Conservation (phyloP, 1,140 invertebrate genomes). For the Hesperophylax magnus region DNA sequence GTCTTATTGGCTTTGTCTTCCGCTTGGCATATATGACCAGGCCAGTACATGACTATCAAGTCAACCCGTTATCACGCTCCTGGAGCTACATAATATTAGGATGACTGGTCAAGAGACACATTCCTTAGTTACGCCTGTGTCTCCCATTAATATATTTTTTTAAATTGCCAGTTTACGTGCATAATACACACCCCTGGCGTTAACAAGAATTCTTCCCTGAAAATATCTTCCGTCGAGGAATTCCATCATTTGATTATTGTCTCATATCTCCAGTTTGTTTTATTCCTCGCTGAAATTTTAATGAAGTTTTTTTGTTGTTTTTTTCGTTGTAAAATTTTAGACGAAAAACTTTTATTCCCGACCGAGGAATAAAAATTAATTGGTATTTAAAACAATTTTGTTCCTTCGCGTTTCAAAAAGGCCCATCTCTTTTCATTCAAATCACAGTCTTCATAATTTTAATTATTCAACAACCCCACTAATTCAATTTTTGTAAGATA, state of each 20-base stretch:
- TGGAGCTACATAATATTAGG: too few relatives aligned
- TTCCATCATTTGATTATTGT: slow-evolving; percentile 49
- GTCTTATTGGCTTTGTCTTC: too few relatives aligned
- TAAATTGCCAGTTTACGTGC: too few relatives aligned
- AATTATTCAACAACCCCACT: neutral
- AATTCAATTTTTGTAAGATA: neutral
- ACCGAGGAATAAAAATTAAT: slow-evolving; percentile 20
- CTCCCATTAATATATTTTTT: too few relatives aligned
- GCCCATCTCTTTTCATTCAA: neutral
- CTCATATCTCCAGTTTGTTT: slow-evolving; percentile 36
- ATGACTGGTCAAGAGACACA: too few relatives aligned
- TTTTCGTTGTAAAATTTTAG: neutral
- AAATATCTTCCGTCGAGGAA: slow-evolving; percentile 29
- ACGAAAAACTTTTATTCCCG: slow-evolving; percentile 28
- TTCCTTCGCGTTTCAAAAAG: neutral
- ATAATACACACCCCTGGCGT: neutral
- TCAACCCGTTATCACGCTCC: too few relatives aligned
- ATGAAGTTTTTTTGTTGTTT: slow-evolving; percentile 38
- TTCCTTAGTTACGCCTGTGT: too few relatives aligned
- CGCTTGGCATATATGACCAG: too few relatives aligned
- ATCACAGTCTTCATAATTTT: neutral
- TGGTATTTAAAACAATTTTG: slow-evolving; percentile 25
- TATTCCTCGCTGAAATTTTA: slow-evolving; percentile 35
- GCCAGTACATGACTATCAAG: too few relatives aligned
- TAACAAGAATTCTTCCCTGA: neutral